Percentiles rank a stretch among this genome's conserved stretches.
phyloP scores from a whole-genome alignment of 2,797 vertebrate genomes.

The Acrocephalus scirpaceus region DNA sequence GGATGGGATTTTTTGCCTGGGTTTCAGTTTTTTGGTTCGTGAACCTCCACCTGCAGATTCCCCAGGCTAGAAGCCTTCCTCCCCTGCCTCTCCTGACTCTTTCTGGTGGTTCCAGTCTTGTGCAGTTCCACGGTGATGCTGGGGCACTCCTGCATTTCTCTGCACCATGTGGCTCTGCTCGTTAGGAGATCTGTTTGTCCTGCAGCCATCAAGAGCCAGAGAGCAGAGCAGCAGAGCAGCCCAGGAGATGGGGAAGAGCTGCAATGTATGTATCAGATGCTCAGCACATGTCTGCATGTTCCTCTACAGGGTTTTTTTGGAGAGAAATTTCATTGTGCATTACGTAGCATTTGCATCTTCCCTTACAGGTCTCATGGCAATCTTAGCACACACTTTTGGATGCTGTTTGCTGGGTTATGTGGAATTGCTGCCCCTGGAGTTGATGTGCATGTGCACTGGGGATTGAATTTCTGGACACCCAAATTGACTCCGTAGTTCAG shows the following conservation, averaged over 20 bases:
- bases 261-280: neutral
- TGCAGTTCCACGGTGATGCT: neutral
- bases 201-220: neutral
- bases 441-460: fast-evolving
- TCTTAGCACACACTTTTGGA: neutral
- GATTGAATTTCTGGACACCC: neutral
- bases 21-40: neutral
- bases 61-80: neutral
- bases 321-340: neutral
- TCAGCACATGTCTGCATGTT: neutral
- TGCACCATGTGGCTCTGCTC: neutral
- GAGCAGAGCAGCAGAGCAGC: neutral
- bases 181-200: neutral
- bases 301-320: neutral
- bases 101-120: neutral
- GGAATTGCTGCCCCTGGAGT: neutral
- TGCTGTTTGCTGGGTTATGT: neutral
- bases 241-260: neutral
- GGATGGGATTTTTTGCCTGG: neutral
- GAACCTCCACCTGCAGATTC: neutral
- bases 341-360: neutral
- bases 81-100: neutral
- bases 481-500: neutral
- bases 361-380: neutral
- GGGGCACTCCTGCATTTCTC: neutral